Base-by-base conservation (phyloP, 1,140 invertebrate genomes). In the Aphelinus certus region DNA sequence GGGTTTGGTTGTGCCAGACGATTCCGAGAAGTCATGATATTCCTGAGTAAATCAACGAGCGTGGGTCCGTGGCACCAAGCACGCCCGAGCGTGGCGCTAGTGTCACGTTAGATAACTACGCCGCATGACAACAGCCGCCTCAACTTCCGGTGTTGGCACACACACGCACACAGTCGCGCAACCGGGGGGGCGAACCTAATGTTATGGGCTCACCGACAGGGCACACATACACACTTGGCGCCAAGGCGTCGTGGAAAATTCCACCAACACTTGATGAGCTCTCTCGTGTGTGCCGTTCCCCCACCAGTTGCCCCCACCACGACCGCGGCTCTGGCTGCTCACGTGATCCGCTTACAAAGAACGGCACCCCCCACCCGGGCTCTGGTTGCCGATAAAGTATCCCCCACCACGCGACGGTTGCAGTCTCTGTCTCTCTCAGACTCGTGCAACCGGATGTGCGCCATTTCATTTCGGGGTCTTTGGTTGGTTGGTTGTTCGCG, bases 241-340 rank as follows among this genome's bases (percentile, higher is more conserved):
- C 61, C 42, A 64, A 82, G 77, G 77, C 79, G 75, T 85, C 79
- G 82, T 85, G 86, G 86, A 87, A 87, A 86, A 85, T 87, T 86
- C 80, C 83, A 26, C 26, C 26, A 26, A 26, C 26, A 26, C 26
- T 26, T 26, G 26, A 26, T 26, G 26, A 26, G 26, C 26, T 26
- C 26, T 26, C 26, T 26, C 26, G 26, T 26, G 26, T 26, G 26
- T 26, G 26, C 26, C 26, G 26, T 26, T 26, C 26, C 26, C 26
- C 26, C 26, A 26, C 26, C 26, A 26, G 26, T 26, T 26, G 26
- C 26, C 26, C 26, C 26, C 26, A 26, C 26, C 26, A 26, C 26
- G 26, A 26, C 26, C 26, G 26, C 26, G 26, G 26, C 26, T 26
- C 26, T 26, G 26, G 26, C 26, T 26, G 26, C 26, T 26, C 26